Evolutionary conservation across 2,797 vertebrate species (phyloP).

Genomic region (Glyptemys insculpta): DNA sequence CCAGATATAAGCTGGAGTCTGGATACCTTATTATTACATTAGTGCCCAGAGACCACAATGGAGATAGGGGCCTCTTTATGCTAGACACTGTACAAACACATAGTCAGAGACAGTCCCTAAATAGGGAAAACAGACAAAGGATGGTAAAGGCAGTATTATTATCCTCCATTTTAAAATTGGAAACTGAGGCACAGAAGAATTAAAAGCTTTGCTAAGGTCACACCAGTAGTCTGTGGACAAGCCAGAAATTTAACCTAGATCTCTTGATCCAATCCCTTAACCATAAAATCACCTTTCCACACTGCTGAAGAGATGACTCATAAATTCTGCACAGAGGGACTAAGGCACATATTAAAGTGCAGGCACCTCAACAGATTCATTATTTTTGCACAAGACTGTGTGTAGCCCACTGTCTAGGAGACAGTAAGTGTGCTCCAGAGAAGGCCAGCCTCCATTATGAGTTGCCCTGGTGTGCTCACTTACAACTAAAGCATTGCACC

Average conservation of each 20-base stretch:
- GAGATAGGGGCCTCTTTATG: background rate
- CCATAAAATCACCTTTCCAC: background rate
- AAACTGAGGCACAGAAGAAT: background rate
- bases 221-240: background rate
- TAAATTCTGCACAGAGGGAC: background rate
- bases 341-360: conserved; percentile 11
- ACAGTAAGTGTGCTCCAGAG: background rate
- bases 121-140: background rate
- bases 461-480: background rate
- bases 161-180: conserved; percentile 10
- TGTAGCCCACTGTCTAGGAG: background rate
- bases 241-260: background rate
- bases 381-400: background rate
- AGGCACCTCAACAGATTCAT: background rate
- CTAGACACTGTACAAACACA: rapidly evolving
- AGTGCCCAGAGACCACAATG: conserved; percentile 21
- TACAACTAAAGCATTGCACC: background rate
- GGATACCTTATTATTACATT: background rate
- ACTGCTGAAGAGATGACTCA: background rate
- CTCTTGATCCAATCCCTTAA: background rate
- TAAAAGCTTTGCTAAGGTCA: background rate
- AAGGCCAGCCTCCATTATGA: background rate
- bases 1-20: background rate
- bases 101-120: background rate
- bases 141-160: background rate